Evolutionary conservation across 2,797 vertebrate species (phyloP).

Genomic region (Malurus splendens): DNA sequence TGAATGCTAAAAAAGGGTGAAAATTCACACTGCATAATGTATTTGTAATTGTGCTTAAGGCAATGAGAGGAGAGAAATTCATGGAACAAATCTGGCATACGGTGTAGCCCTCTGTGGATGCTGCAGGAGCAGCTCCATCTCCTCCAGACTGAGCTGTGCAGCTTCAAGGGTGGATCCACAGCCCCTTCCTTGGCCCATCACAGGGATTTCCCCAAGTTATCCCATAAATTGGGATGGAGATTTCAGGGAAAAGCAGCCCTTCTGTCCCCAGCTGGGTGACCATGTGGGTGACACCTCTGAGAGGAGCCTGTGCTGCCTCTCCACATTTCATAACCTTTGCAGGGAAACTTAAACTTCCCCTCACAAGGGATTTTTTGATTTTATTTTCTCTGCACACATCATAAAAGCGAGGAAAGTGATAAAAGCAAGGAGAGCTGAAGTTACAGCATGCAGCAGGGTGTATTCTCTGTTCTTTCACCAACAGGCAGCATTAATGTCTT

Average conservation of each 20-base stretch:
- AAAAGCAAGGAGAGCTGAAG: slow-evolving; percentile 22
- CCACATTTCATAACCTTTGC: neutral
- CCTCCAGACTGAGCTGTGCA: neutral
- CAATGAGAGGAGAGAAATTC: slow-evolving; percentile 35
- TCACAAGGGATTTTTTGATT: neutral
- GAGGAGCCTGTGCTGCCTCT: neutral
- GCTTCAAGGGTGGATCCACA: neutral
- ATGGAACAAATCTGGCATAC: slow-evolving; percentile 1
- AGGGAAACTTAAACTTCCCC: neutral
- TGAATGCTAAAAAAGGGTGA: slow-evolving; percentile 52
- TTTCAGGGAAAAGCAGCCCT: neutral
- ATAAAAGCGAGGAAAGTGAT: slow-evolving; percentile 4
- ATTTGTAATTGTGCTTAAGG: slow-evolving; percentile 61
- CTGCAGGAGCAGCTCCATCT: neutral
- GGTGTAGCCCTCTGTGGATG: neutral
- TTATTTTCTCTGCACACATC: neutral
- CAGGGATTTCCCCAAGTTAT: neutral
- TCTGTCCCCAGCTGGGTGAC: neutral
- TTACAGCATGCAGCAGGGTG: neutral
- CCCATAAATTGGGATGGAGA: neutral
- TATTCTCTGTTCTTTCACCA: neutral
- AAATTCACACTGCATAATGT: slow-evolving; percentile 62
- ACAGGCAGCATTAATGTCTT: neutral
- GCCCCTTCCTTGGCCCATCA: neutral
- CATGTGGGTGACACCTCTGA: neutral